Percentiles rank a stretch among this genome's conserved stretches.
These are phyloP conservation scores for Bubalus kerabau DNA, from an alignment of 2,113 vertebrate genomes.

Conservation along the genomic window DNA sequence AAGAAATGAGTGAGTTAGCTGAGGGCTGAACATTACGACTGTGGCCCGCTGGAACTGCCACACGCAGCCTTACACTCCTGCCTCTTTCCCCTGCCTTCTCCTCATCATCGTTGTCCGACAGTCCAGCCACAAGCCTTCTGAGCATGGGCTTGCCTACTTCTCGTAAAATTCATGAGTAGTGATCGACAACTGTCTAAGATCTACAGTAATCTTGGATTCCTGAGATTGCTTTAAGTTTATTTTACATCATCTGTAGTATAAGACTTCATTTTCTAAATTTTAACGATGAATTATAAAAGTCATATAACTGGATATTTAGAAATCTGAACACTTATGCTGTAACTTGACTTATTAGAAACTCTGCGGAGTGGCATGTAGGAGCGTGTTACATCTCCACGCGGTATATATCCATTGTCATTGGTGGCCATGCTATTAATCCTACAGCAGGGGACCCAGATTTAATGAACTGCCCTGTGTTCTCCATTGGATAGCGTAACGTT, in stretches of 20 bases:
- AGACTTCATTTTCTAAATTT: neutral
- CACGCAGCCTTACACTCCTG: rapidly evolving
- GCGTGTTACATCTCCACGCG: neutral
- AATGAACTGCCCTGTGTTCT: neutral
- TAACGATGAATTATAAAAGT: neutral
- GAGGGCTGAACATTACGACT: rapidly evolving
- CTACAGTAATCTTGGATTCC: neutral
- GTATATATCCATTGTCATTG: rapidly evolving
- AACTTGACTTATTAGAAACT: neutral
- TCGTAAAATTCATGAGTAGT: neutral
- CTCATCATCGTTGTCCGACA: neutral
- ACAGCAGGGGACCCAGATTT: neutral
- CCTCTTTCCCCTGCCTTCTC: neutral
- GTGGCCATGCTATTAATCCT: neutral
- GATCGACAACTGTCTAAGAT: neutral
- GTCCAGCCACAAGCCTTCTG: rapidly evolving
- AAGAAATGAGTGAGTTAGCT: neutral
- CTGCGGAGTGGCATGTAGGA: neutral
- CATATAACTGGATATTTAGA: neutral
- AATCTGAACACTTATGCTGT: neutral
- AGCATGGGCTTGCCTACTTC: neutral
- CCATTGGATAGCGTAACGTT: rapidly evolving
- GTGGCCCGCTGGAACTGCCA: rapidly evolving
- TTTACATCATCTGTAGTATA: neutral
- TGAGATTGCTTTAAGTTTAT: neutral